Conservation (phyloP, 2,888 invertebrate genomes). For the Miltochrista miniata region DNA sequence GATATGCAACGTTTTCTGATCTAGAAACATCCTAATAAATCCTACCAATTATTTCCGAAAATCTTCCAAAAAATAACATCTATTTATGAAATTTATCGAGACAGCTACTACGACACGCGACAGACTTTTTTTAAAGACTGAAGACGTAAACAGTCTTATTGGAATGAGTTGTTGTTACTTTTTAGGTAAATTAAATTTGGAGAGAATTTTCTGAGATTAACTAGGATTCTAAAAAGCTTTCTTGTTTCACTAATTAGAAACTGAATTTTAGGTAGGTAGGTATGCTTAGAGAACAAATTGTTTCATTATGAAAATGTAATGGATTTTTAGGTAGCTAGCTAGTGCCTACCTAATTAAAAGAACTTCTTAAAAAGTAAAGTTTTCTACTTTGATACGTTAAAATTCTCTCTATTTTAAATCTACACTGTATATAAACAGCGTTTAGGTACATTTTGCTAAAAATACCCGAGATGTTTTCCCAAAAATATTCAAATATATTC, state of each 20-base stretch:
- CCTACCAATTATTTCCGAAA: slow-evolving; percentile 36
- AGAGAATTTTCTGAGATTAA: slow-evolving; percentile 15
- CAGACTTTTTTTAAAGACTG: slow-evolving; percentile 28
- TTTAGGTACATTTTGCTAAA: no score
- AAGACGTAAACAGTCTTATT: slow-evolving; percentile 25
- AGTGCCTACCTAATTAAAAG: no score
- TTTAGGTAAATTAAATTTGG: slow-evolving; percentile 6
- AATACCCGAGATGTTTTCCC: slow-evolving; percentile 45
- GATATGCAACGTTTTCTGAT: slow-evolving; percentile 67
- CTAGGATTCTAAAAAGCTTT: slow-evolving; percentile 14
- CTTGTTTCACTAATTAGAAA: background rate
- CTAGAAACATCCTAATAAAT: slow-evolving; percentile 60
- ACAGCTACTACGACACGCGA: background rate
- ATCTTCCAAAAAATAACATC: slow-evolving; percentile 40
- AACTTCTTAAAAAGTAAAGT: no score
- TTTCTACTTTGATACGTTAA: no score
- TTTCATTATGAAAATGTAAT: no score
- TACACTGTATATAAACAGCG: no score
- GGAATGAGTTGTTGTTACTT: slow-evolving; percentile 13
- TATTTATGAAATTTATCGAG: slow-evolving; percentile 27
- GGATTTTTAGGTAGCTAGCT: no score
- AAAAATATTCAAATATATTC: slow-evolving; percentile 57
- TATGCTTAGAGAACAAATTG: background rate
- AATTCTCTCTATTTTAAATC: no score
- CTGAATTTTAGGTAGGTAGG: background rate